Evolutionary conservation across 1,140 invertebrate species (phyloP).

Genomic region (Trachymyrmex cornetzi): DNA sequence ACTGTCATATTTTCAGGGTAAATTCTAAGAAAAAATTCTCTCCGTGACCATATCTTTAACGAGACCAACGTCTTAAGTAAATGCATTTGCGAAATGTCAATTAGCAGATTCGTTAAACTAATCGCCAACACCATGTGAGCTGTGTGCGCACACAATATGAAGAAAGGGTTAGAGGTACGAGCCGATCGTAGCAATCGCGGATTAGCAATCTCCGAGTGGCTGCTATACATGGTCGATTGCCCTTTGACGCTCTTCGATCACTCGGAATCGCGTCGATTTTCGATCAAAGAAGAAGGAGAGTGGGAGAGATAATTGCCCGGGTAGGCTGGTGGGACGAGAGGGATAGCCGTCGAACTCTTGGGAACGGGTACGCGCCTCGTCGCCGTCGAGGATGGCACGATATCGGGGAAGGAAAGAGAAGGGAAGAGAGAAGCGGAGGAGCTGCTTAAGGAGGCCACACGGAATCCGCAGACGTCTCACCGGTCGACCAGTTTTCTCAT

Average conservation of each 20-base stretch:
- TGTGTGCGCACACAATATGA: not conserved
- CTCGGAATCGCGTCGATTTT: slow-evolving; percentile 64
- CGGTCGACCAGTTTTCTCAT: slow-evolving; percentile 81
- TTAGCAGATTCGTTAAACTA: not conserved
- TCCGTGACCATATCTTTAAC: no score
- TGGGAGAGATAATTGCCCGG: slow-evolving; percentile 65
- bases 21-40: no score
- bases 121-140: not conserved
- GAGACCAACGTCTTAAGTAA: not conserved
- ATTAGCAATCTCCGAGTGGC: slow-evolving; percentile 13
- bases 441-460: slow-evolving; percentile 78
- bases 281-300: slow-evolving; percentile 13
- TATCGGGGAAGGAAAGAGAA: slow-evolving; percentile 57
- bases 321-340: slow-evolving; percentile 42
- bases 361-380: slow-evolving; percentile 69
- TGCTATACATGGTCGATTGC: slow-evolving; percentile 25
- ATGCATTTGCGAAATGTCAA: not conserved
- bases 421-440: slow-evolving; percentile 64
- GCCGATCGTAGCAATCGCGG: not conserved
- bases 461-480: slow-evolving; percentile 78
- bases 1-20: no score
- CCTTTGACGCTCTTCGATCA: slow-evolving; percentile 55
- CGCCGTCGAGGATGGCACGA: slow-evolving; percentile 65
- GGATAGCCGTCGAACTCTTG: slow-evolving; percentile 60
- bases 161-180: not conserved